Evolutionary conservation across 2,797 vertebrate genomes (phyloP).

Genomic region (Hippoglossus hippoglossus): DNA sequence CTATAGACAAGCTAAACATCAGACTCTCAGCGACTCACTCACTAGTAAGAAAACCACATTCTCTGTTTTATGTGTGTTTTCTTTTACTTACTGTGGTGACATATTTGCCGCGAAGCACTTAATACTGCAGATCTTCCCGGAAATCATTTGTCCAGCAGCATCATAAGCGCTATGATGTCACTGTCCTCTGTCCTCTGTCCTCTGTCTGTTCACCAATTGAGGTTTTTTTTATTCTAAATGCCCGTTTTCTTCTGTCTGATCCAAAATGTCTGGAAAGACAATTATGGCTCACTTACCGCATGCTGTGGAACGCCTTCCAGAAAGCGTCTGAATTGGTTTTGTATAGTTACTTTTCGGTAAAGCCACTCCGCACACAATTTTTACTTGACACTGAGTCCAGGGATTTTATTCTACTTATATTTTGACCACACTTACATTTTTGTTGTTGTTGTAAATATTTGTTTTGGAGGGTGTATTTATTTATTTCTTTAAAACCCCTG

Average conservation of each 20-base stretch:
- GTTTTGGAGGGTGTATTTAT: too few relatives aligned
- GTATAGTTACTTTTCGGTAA: not conserved
- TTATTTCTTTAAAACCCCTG: too few relatives aligned
- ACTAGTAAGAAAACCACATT: not conserved
- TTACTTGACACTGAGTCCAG: not conserved
- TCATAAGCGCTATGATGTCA: not conserved
- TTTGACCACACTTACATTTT: not conserved
- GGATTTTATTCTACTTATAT: not conserved
- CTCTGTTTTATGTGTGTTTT: conserved; percentile 2
- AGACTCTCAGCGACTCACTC: conserved; percentile 15
- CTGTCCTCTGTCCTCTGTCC: not conserved
- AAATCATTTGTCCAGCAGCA: conserved; percentile 6
- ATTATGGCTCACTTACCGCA: not conserved
- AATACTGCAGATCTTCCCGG: conserved; percentile 21
- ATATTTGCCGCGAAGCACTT: conserved; percentile 23
- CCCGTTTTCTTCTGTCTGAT: not conserved
- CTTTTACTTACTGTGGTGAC: not conserved
- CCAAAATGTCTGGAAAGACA: not conserved
- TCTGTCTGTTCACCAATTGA: not conserved
- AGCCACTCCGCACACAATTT: not conserved
- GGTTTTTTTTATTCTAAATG: not conserved
- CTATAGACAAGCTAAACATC: not conserved
- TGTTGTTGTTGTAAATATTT: too few relatives aligned
- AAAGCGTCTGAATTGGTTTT: not conserved
- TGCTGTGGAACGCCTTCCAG: not conserved